These are phyloP conservation scores for Entomobrya proxima DNA, from an alignment of 2,888 invertebrate species.

Conservation along the genomic window DNA sequence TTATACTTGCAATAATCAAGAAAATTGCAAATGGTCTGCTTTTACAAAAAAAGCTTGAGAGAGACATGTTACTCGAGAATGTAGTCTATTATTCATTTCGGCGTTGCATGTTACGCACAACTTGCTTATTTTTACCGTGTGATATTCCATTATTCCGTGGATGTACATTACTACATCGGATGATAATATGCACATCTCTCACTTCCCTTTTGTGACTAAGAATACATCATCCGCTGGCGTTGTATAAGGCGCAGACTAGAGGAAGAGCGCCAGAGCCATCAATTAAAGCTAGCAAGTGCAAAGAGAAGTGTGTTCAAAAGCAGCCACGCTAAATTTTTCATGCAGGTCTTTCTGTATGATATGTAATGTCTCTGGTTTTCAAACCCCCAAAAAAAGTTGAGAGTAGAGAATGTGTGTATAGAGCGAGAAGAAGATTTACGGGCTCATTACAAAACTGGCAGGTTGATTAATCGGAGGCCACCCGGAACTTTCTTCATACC, in stretches of 20 bases:
- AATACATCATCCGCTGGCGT: not conserved
- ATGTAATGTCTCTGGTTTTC: slow-evolving; percentile 38
- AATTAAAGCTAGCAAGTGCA: slow-evolving; percentile 52
- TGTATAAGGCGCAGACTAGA: not conserved
- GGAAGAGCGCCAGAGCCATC: slow-evolving; percentile 46
- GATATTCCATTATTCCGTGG: not conserved
- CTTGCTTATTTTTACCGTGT: not conserved
- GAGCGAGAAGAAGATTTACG: slow-evolving; percentile 65
- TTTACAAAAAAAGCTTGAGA: not conserved
- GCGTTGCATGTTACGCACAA: not conserved
- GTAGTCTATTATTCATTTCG: slow-evolving; percentile 2
- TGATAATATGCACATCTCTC: not conserved
- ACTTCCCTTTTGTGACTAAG: not conserved
- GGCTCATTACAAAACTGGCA: slow-evolving; percentile 69
- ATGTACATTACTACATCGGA: not conserved
- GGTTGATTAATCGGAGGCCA: slow-evolving; percentile 70
- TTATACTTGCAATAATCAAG: slow-evolving; percentile 14
- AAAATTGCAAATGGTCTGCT: slow-evolving; percentile 24
- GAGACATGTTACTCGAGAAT: not conserved
- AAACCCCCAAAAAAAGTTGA: slow-evolving; percentile 12
- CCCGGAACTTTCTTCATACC: slow-evolving; percentile 69
- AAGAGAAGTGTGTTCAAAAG: slow-evolving; percentile 49
- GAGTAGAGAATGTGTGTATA: slow-evolving; percentile 22
- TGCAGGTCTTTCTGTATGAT: slow-evolving; percentile 48
- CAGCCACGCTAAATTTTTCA: slow-evolving; percentile 56